Conservation (phyloP, 2,797 vertebrate species). For the Astyanax mexicanus region DNA sequence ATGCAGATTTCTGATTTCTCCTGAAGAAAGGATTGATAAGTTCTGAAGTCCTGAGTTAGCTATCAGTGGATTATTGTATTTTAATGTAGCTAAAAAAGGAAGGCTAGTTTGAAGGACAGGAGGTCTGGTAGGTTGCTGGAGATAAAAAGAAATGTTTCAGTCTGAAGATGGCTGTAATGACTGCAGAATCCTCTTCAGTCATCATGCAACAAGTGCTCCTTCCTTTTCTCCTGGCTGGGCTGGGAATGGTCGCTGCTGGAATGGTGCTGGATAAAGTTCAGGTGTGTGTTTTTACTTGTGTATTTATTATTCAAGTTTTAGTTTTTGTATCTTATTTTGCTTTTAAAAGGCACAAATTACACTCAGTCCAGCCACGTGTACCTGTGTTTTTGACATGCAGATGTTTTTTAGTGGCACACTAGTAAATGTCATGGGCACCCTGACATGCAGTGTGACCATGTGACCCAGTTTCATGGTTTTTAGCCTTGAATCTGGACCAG, state of each 20-base stretch:
- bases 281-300: slow-evolving; percentile 69
- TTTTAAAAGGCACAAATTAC: not conserved
- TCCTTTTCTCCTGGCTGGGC: slow-evolving; percentile 85
- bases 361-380: not conserved
- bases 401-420: slow-evolving; percentile 22
- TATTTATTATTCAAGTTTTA: not conserved
- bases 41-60: not conserved
- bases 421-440: slow-evolving; percentile 31
- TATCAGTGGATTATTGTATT: not conserved
- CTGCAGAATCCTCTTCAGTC: slow-evolving; percentile 72
- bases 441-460: slow-evolving; percentile 10
- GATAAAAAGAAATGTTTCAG: not conserved
- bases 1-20: not conserved
- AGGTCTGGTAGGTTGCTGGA: not conserved
- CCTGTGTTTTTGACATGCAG: not conserved
- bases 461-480: not conserved
- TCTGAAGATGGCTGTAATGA: slow-evolving; percentile 39
- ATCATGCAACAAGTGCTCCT: slow-evolving; percentile 84
- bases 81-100: not conserved
- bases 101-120: not conserved
- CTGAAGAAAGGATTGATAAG: not conserved
- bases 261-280: slow-evolving; percentile 87
- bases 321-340: not conserved
- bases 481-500: too few relatives aligned
- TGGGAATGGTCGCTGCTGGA: slow-evolving; percentile 88